Conservation (phyloP, 2,113 vertebrate species). For the Podarcis muralis region DNA sequence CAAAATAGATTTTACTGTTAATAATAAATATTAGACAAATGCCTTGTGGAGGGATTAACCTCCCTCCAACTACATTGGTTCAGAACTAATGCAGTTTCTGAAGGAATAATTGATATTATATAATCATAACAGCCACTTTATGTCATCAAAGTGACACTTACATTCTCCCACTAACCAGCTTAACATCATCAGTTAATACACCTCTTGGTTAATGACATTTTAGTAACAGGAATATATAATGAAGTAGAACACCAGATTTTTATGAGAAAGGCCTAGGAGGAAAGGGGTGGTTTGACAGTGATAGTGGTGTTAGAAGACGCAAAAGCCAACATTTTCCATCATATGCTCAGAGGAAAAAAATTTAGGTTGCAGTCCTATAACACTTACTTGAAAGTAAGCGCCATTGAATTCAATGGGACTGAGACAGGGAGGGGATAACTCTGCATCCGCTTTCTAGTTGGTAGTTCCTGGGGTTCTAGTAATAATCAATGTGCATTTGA, state of each 20-base stretch:
- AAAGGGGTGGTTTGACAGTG: constrained; percentile 28
- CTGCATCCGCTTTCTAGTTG: no score
- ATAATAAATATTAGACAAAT: constrained; percentile 76
- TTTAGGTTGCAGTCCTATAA: not conserved
- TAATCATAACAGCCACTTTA: constrained; percentile 79
- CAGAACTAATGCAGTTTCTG: constrained; percentile 68
- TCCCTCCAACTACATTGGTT: constrained; percentile 56
- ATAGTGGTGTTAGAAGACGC: not conserved
- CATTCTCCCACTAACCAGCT: constrained; percentile 69
- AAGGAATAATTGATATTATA: constrained; percentile 81
- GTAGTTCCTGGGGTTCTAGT: no score
- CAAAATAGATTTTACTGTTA: constrained; percentile 69
- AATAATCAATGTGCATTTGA: no score
- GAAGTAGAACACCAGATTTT: constrained; percentile 75
- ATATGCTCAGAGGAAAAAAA: not conserved
- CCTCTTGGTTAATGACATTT: constrained; percentile 72
- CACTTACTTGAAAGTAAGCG: no score
- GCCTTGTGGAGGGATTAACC: constrained; percentile 69
- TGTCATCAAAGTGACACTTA: constrained; percentile 76
- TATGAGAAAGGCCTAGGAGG: constrained; percentile 56
- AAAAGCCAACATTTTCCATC: constrained; percentile 27
- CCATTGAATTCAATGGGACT: no score
- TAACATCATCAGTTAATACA: constrained; percentile 78
- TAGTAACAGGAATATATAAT: constrained; percentile 65
- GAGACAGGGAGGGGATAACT: no score